Base-by-base conservation (phyloP, 2,888 invertebrate species). In the Iphiclides podalirius region DNA sequence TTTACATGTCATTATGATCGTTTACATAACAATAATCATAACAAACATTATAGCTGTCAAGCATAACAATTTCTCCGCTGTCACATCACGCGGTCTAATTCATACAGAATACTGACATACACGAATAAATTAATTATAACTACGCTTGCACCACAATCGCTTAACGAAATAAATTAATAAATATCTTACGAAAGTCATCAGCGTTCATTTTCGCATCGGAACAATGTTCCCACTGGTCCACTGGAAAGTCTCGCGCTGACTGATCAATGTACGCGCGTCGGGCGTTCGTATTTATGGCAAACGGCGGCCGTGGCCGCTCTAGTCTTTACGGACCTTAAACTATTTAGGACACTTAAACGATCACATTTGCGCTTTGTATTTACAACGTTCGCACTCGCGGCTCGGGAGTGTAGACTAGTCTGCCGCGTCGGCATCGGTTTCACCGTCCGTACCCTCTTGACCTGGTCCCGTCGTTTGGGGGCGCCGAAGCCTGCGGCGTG, bases 401-500 rank as follows among this genome's bases (percentile, higher is more conserved):
- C 70, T 70, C 69, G 74, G 75, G n/a, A n/a, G n/a, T n/a, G n/a
- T n/a, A n/a, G 88, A 87, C 88, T 87, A 87, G 87, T 31, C n/a
- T 31, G 6, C 3, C 11, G 31, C n/a, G 31, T n/a, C 4, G 86
- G 81, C 79, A 83, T 84, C 80, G 83, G 83, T 83, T 79, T 84
- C 78, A 86, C 75, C 87, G 82, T 66, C 86, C 84, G 75, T 82
- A 84, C 55, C 77, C 82, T 60, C 78, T 77, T 57, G 77, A 46
- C 48, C 87, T 66, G 70, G 82, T 84, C 59, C 84, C 66, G 48
- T 82, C 77, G 35, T 81, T 65, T 50, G 72, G 61, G 13, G 57
- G 69, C 48, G 75, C 75, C 28, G 75, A 73, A 39, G 69, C 89
- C 64, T 93, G 94, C 1, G 94, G 94, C 48, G 94, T 94, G 52